Evolutionary conservation across 2,888 invertebrate species (phyloP).

Genomic region (Lacanobia wlatinum): DNA sequence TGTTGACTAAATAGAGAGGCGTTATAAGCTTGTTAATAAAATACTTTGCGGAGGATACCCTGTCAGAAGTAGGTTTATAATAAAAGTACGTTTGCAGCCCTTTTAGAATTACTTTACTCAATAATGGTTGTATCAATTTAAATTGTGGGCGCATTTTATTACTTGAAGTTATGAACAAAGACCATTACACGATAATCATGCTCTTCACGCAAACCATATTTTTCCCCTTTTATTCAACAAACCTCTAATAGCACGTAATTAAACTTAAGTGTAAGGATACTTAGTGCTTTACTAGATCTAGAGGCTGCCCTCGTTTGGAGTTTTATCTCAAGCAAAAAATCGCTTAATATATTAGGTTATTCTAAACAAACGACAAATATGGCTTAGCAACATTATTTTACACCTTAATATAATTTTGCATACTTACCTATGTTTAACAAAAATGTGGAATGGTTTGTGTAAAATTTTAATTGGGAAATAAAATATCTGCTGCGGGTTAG

Average conservation of each 20-base stretch:
- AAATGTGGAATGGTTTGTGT: neutral
- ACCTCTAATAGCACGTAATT: slow-evolving; percentile 77
- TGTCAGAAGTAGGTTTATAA: neutral
- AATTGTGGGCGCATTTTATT: slow-evolving; percentile 66
- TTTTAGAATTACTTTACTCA: slow-evolving; percentile 17
- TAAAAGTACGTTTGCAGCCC: neutral
- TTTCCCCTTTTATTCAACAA: slow-evolving; percentile 74
- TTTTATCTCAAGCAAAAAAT: neutral
- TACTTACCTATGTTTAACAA: no score
- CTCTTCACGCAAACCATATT: slow-evolving; percentile 73
- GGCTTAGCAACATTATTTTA: no score
- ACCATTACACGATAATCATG: slow-evolving; percentile 71
- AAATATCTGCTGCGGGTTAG: neutral
- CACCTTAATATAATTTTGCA: neutral
- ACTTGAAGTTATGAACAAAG: slow-evolving; percentile 70
- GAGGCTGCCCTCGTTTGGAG: neutral
- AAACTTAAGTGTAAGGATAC: slow-evolving; percentile 69
- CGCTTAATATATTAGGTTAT: neutral
- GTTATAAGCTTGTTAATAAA: no score
- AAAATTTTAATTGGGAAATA: slow-evolving; percentile 15
- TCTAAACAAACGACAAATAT: neutral
- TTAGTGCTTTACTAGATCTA: slow-evolving; percentile 50
- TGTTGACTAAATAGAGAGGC: no score
- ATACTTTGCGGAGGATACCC: neutral
- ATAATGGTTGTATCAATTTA: slow-evolving; percentile 52